These are phyloP conservation scores for Margarornis squamiger DNA, from an alignment of 2,797 vertebrate genomes.

Conservation along the genomic window DNA sequence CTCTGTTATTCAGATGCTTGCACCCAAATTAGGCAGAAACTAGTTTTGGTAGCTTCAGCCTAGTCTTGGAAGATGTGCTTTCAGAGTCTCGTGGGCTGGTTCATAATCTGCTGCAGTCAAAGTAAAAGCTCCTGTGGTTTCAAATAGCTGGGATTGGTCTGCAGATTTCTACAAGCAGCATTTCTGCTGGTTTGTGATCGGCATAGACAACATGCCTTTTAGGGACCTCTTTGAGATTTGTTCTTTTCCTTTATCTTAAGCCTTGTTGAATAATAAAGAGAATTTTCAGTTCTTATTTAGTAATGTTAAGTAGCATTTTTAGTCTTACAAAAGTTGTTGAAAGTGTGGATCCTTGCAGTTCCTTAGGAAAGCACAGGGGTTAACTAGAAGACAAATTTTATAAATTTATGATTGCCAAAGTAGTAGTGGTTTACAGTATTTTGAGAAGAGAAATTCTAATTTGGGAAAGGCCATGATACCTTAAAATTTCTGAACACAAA, in stretches of 20 bases:
- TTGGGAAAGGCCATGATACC: background rate
- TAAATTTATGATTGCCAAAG: background rate
- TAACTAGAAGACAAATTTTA: background rate
- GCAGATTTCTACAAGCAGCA: background rate
- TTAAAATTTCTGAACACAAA: background rate
- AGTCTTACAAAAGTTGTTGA: background rate
- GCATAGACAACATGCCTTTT: background rate
- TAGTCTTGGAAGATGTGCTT: background rate
- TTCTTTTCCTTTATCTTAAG: background rate
- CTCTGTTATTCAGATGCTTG: background rate
- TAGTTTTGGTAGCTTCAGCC: background rate
- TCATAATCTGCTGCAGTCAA: background rate
- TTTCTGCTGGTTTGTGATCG: background rate
- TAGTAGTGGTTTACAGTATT: background rate
- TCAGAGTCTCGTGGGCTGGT: background rate
- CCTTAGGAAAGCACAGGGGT: background rate
- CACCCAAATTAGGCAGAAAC: background rate
- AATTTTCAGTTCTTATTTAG: background rate
- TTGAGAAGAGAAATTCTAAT: background rate
- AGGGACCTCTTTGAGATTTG: background rate
- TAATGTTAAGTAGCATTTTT: background rate
- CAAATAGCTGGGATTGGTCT: background rate
- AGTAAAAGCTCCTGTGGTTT: background rate
- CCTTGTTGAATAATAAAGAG: background rate
- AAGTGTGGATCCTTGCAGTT: background rate